Conservation (phyloP, 2,888 invertebrate genomes). For the Parnassius apollo region DNA sequence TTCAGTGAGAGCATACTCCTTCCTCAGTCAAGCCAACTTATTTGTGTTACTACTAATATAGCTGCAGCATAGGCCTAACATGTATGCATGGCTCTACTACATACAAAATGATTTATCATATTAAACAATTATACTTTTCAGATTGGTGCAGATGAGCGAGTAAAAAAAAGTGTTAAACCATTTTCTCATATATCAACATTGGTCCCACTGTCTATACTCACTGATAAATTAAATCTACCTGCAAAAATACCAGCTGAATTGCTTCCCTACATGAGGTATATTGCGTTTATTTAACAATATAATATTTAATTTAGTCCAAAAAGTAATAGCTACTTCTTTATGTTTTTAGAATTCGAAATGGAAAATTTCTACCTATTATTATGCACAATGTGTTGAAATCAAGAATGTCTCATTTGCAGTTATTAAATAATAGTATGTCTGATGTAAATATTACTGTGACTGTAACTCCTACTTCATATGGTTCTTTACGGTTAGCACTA, state of each 20-base stretch:
- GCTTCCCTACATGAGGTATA: slow-evolving; percentile 81
- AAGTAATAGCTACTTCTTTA: slow-evolving; percentile 10
- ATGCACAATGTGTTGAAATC: slow-evolving; percentile 92
- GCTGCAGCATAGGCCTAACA: no score
- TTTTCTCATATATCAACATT: slow-evolving; percentile 88
- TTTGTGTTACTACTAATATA: no score
- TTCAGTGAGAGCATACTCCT: no score
- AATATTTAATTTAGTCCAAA: not conserved
- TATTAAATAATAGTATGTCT: slow-evolving; percentile 81
- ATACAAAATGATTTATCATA: not conserved
- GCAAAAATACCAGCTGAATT: slow-evolving; percentile 86
- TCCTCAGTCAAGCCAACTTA: no score
- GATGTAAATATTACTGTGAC: slow-evolving; percentile 85
- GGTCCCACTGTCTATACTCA: slow-evolving; percentile 88
- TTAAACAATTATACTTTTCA: slow-evolving; percentile 40
- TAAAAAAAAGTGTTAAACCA: slow-evolving; percentile 64
- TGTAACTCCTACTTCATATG: slow-evolving; percentile 89
- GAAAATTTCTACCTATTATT: slow-evolving; percentile 90
- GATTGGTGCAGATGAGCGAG: slow-evolving; percentile 36
- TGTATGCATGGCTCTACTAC: no score
- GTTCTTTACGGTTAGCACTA: slow-evolving; percentile 87
- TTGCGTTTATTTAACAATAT: not conserved
- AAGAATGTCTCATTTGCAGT: slow-evolving; percentile 87
- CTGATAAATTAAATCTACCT: slow-evolving; percentile 85
- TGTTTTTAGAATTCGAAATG: slow-evolving; percentile 79